Conservation (phyloP, 2,797 vertebrate genomes). For the Coluber constrictor region DNA sequence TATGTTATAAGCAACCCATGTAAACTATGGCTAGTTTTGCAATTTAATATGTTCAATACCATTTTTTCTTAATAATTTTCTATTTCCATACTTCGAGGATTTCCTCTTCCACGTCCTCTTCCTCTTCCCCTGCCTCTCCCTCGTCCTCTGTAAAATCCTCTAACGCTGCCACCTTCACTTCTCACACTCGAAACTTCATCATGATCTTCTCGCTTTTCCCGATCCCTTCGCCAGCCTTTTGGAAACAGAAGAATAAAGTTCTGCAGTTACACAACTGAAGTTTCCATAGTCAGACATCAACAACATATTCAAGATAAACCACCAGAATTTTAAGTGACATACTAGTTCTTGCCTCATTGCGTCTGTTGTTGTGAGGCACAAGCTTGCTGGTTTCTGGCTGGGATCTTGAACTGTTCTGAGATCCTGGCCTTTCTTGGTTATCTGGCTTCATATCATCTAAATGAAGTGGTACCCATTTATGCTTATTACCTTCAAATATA, state of each 20-base stretch:
- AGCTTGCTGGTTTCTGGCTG: conserved; percentile 71
- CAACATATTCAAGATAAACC: neutral
- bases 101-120: conserved; percentile 86
- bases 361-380: conserved; percentile 73
- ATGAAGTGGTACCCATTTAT: conserved; percentile 87
- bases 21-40: neutral
- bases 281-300: neutral
- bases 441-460: conserved; percentile 80
- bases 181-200: conserved; percentile 80
- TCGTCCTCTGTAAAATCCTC: conserved; percentile 78
- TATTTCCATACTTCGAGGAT: conserved; percentile 61
- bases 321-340: conserved; percentile 21
- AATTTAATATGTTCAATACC: conserved; percentile 15
- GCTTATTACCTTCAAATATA: conserved; percentile 81
- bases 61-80: neutral
- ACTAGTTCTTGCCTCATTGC: conserved; percentile 81
- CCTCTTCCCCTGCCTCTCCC: conserved; percentile 85
- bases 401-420: conserved; percentile 63
- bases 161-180: conserved; percentile 75
- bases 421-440: conserved; percentile 72
- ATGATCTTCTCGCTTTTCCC: conserved; percentile 80
- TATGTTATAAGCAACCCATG: neutral
- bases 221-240: conserved; percentile 81
- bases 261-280: neutral
- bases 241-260: conserved; percentile 30